phyloP scores from a whole-genome alignment of 1,140 invertebrate genomes.

The Anastrepha obliqua region DNA sequence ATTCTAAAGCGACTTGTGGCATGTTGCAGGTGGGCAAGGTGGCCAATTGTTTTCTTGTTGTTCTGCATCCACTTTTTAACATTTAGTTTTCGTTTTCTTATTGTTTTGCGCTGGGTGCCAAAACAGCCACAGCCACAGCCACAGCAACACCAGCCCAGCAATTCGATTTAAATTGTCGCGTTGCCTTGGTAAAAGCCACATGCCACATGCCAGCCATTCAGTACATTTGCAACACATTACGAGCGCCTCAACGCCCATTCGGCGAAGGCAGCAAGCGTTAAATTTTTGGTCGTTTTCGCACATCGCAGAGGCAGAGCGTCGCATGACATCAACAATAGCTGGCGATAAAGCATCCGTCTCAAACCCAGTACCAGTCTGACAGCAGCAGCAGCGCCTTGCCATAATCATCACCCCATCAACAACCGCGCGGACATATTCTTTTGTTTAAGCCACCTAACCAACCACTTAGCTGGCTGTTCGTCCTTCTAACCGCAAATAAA shows the following conservation, averaged over 20 bases:
- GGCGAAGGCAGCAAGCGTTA: too few species aligned
- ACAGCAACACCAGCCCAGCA: not conserved
- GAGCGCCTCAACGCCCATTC: not conserved
- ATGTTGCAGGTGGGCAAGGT: not conserved
- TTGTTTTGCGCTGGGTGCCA: conserved; percentile 19
- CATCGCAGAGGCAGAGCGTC: not conserved
- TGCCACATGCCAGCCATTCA: not conserved
- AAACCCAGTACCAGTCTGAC: not conserved
- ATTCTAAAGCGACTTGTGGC: not conserved
- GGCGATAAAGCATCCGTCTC: not conserved
- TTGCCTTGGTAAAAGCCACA: not conserved
- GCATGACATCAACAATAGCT: not conserved
- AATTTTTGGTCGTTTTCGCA: not conserved
- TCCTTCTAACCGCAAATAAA: not conserved
- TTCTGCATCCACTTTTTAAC: not conserved
- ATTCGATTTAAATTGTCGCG: conserved; percentile 40
- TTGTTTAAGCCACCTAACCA: not conserved
- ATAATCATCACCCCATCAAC: too few species aligned
- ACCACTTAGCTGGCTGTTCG: not conserved
- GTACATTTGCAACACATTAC: not conserved
- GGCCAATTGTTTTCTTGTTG: not conserved
- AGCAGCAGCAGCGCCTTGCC: too few species aligned
- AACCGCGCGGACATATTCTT: too few species aligned
- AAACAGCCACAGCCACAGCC: not conserved
- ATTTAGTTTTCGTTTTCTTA: not conserved